These are phyloP conservation scores for Chondrilla cf. caribensis DNA, from an alignment of 37 sponge, comb jelly and placozoan genomes.

Conservation along the genomic window DNA sequence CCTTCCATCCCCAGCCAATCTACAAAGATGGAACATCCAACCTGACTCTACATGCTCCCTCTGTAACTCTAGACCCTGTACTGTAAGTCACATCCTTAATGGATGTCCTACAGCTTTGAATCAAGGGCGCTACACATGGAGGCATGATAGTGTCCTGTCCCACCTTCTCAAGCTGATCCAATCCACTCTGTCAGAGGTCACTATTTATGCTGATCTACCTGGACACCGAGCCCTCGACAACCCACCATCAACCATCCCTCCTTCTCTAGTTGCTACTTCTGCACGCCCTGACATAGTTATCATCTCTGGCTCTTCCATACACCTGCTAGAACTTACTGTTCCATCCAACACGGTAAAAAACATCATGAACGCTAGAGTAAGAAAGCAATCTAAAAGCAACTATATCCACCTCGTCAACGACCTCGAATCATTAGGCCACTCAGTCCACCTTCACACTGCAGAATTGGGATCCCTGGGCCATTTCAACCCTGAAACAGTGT, in stretches of 20 bases:
- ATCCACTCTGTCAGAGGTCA: background rate
- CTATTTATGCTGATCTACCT: background rate
- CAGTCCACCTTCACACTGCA: background rate
- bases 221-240: background rate
- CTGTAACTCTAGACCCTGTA: background rate
- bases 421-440: background rate
- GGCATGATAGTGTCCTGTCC: constrained; percentile 26
- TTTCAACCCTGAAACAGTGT: background rate
- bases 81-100: constrained; percentile 17
- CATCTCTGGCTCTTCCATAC: background rate
- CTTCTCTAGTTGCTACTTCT: background rate
- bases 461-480: constrained; percentile 17
- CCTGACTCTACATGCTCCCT: background rate
- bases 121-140: constrained; percentile 32
- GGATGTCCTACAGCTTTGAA: constrained; percentile 1
- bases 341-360: background rate
- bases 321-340: constrained; percentile 23
- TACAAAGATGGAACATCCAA: constrained; percentile 15
- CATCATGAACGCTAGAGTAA: background rate
- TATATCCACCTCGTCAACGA: background rate
- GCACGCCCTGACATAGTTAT: constrained; percentile 26
- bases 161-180: background rate
- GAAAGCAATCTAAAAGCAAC: background rate
- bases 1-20: constrained; percentile 17
- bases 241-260: constrained; percentile 20